phyloP scores from a whole-genome alignment of 2,888 invertebrate genomes.

The Conops quadrifasciatus region DNA sequence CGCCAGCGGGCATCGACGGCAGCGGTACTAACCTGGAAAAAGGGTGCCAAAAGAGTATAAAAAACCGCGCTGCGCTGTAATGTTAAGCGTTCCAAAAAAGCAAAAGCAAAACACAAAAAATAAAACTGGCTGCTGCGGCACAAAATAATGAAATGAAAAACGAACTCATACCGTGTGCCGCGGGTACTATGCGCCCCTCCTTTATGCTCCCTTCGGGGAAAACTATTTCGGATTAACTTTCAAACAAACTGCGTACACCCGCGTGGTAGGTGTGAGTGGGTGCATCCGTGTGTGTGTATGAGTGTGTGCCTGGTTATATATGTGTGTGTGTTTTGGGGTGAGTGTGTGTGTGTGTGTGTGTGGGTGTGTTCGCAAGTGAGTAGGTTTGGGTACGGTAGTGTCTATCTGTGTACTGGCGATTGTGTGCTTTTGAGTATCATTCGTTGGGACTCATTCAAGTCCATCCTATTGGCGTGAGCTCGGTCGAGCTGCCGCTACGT shows the following conservation, averaged over 20 bases:
- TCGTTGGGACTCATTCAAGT: not conserved
- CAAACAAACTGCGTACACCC: conserved; percentile 18
- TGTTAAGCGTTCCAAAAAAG: conserved; percentile 13
- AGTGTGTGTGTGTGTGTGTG: not conserved
- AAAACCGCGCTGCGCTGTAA: conserved; percentile 16
- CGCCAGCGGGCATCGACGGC: not conserved
- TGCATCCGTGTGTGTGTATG: not conserved
- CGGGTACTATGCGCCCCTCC: conserved; percentile 12
- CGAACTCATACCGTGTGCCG: conserved; percentile 20
- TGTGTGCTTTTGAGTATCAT: conserved; percentile 3
- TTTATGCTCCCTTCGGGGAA: conserved; percentile 29
- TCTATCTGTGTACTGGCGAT: not conserved
- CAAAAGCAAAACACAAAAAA: conserved; percentile 6
- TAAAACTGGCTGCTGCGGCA: conserved; percentile 13
- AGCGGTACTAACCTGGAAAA: not conserved
- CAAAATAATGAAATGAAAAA: conserved; percentile 35
- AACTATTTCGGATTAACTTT: conserved; percentile 36
- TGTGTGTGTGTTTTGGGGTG: not conserved
- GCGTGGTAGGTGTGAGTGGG: not conserved
- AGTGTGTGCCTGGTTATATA: not conserved
- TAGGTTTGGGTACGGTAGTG: not conserved
- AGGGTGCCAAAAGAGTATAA: conserved; percentile 10
- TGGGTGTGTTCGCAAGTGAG: not conserved
- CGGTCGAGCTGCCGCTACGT: not conserved
- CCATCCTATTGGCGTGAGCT: conserved; percentile 17